These are phyloP conservation scores for Ammospiza caudacuta DNA, from an alignment of 2,113 vertebrate species.

Conservation along the genomic window DNA sequence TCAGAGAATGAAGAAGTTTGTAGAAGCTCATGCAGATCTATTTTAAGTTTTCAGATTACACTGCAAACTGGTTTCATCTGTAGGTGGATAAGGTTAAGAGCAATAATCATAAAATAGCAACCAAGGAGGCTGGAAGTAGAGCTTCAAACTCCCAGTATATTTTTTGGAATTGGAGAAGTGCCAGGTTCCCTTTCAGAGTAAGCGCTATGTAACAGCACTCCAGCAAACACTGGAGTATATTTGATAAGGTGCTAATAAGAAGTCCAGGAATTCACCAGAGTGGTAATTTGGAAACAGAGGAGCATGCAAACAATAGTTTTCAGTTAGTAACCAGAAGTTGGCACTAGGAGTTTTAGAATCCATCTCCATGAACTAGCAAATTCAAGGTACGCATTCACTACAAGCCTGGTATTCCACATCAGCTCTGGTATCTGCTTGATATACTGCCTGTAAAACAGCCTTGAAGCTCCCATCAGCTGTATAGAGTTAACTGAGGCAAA, in stretches of 20 bases:
- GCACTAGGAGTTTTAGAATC: not conserved
- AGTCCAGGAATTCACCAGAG: not conserved
- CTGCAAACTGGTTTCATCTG: constrained; percentile 31
- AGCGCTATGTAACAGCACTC: constrained; percentile 13
- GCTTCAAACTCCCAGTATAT: not conserved
- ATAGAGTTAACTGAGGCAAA: not conserved
- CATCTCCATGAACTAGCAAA: not conserved
- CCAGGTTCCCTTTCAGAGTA: not conserved
- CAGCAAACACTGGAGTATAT: not conserved
- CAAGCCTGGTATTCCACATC: not conserved
- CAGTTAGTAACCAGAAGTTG: not conserved
- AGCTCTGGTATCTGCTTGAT: not conserved
- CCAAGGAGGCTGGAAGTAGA: constrained; percentile 19
- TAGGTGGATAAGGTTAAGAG: constrained; percentile 45
- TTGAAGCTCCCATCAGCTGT: not conserved
- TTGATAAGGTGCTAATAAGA: constrained; percentile 9
- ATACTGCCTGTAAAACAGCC: not conserved
- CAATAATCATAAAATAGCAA: constrained; percentile 50
- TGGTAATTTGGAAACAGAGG: not conserved
- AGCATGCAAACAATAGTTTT: not conserved
- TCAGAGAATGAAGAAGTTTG: not conserved
- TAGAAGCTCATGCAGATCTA: constrained; percentile 13
- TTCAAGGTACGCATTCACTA: not conserved
- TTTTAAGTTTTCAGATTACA: constrained; percentile 44
- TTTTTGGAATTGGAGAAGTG: not conserved